Evolutionary conservation across 2,888 invertebrate genomes (phyloP), one percentile per base, ranked within the genome.

Genomic region (Drosophila setosimentum): DNA sequence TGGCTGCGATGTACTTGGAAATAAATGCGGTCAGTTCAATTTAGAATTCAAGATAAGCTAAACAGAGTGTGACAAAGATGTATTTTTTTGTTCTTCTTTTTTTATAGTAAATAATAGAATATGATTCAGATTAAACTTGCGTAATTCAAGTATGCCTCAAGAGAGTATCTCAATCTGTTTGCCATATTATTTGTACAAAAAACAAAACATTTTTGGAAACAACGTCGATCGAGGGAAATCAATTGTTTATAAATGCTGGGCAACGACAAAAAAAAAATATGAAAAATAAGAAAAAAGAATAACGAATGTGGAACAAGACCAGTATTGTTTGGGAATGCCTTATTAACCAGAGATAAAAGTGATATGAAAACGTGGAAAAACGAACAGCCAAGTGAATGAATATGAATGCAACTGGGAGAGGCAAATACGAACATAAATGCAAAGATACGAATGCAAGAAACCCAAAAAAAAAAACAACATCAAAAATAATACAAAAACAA

Each of bases 201-300:
- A 42, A 54, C 32, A 33, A n/a, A n/a, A n/a, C n/a, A n/a, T n/a
- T 40, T n/a, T 24, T 16, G 11, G 13, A 37, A 30, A 45, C 61
- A 76, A 54, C 80, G 81, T 78, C 76, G 80, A 78, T 76, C 48
- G 69, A 29, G n/a, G 16, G 10, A 33, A 51, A 50, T 35, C 49
- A 63, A 68, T 80, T 67, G 78, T 65, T 59, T 80, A 80, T 53
- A 59, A 68, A 60, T 65, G 35, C 24, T 11, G 2, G n/a, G 24
- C 13, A 48, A 24, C 45, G 24, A 27, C 3, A 45, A 13, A 21
- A 24, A 21, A 21, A 24, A 6, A n/a, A 8, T n/a, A n/a, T n/a
- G n/a, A 0, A 40, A 6, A 37, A 18, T 18, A 11, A 11, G 4
- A 11, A 2, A 21, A 13, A 3, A 6, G 13, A 45, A 21, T 37